Percentiles rank a stretch among this genome's conserved stretches.
Evolutionary conservation across 2,888 invertebrate species (phyloP).

Genomic region (Caenorhabditis drosophilae): DNA sequence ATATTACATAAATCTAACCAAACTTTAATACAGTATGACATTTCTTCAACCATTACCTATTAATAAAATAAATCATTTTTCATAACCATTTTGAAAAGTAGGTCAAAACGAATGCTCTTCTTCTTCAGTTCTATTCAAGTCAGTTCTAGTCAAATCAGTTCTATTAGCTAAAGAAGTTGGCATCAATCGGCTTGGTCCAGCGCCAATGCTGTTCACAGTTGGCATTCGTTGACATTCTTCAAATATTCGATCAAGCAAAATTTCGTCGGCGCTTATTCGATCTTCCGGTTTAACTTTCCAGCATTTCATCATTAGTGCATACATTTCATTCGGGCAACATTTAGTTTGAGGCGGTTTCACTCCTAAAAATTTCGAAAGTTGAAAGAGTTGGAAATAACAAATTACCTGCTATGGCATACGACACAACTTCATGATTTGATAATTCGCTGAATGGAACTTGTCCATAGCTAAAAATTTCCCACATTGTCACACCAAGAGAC

Average conservation of each 20-base stretch:
- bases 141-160: no score
- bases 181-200: no score
- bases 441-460: conserved; percentile 92
- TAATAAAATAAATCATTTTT: no score
- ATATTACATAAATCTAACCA: no score
- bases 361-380: conserved; percentile 70
- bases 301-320: conserved; percentile 90
- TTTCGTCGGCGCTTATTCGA: conserved; percentile 88
- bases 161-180: no score
- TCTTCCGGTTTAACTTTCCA: conserved; percentile 92
- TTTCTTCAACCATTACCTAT: no score
- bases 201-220: no score
- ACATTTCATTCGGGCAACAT: conserved; percentile 84
- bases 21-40: no score
- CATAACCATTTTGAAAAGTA: no score
- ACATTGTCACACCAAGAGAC: conserved; percentile 91
- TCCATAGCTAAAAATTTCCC: conserved; percentile 98
- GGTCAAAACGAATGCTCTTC: no score
- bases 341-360: conserved; percentile 89
- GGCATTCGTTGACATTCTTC: no score
- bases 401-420: conserved; percentile 59
- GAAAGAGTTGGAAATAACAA: not conserved
- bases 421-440: conserved; percentile 94
- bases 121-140: no score
- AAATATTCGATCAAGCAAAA: conserved; percentile 74